These are phyloP conservation scores for Papilio glaucus DNA, from an alignment of 1,140 invertebrate genomes.

Conservation along the genomic window DNA sequence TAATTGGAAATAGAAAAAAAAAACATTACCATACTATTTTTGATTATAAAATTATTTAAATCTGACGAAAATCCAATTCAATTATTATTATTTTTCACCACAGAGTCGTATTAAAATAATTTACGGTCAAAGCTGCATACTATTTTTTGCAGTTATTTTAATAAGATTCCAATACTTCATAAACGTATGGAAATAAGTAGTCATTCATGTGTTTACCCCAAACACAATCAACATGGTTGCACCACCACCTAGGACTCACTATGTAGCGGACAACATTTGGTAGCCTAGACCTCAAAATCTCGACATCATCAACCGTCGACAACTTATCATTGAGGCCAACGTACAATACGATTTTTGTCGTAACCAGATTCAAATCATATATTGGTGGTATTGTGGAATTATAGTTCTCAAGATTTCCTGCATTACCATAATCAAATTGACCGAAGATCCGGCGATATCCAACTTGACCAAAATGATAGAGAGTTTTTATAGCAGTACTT, in stretches of 20 bases:
- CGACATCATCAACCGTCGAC: conserved; percentile 21
- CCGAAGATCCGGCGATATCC: conserved; percentile 21
- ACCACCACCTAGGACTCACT: conserved; percentile 5
- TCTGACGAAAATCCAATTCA: not conserved
- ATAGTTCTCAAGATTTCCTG: conserved; percentile 24
- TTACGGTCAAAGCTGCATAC: not conserved
- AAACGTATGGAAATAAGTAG: conserved; percentile 35
- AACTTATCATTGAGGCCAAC: conserved; percentile 19
- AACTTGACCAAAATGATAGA: conserved; percentile 33
- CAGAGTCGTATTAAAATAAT: not conserved
- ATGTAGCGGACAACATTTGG: conserved; percentile 29
- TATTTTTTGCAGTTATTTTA: not conserved
- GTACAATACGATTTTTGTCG: conserved; percentile 28
- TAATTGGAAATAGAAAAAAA: too few species aligned
- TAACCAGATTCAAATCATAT: conserved; percentile 27
- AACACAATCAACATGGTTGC: conserved; percentile 32
- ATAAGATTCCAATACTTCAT: conserved; percentile 31
- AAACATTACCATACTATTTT: too few species aligned
- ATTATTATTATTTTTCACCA: not conserved
- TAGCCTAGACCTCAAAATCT: conserved; percentile 12
- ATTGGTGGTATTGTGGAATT: conserved; percentile 19
- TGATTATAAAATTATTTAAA: too few species aligned
- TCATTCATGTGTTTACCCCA: conserved; percentile 14
- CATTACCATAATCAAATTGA: conserved; percentile 28
- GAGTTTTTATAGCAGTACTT: conserved; percentile 16